Conservation (phyloP, 2,113 vertebrate species). For the Laterallus jamaicensis region DNA sequence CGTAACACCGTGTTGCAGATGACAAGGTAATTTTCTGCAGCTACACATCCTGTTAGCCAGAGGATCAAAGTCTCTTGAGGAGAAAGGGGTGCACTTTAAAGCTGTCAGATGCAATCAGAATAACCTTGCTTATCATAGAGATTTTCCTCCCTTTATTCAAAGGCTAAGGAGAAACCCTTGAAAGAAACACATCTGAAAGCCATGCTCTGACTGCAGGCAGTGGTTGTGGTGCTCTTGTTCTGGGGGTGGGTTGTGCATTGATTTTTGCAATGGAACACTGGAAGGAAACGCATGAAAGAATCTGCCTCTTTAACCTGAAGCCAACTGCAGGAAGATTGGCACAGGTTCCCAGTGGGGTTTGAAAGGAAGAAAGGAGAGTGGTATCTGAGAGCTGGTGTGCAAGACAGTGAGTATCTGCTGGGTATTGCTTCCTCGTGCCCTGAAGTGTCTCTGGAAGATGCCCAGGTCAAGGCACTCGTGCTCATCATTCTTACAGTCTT, state of each 20-base stretch:
- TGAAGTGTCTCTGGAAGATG: not conserved
- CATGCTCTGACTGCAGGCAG: not conserved
- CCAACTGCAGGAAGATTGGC: not conserved
- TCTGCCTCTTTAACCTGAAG: not conserved
- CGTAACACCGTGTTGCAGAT: constrained; percentile 45
- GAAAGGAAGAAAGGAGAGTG: not conserved
- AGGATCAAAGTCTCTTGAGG: constrained; percentile 55
- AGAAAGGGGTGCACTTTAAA: constrained; percentile 63
- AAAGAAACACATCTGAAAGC: not conserved
- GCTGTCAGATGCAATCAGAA: constrained; percentile 77
- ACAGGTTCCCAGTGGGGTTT: not conserved
- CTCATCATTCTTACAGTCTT: not conserved
- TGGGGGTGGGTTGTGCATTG: not conserved
- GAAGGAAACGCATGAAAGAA: not conserved
- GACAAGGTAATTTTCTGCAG: constrained; percentile 48
- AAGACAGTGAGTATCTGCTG: not conserved
- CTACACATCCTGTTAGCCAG: constrained; percentile 26
- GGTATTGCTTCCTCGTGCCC: not conserved
- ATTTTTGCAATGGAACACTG: not conserved
- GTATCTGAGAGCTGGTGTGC: not conserved
- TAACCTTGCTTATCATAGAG: not conserved
- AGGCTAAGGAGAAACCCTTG: not conserved
- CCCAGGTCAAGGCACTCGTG: not conserved
- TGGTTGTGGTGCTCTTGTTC: not conserved
- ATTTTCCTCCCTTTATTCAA: not conserved